Evolutionary conservation across 1,140 invertebrate genomes (phyloP), one percentile per base, ranked within the genome.

Genomic region (Trypoxylus dichotomus): DNA sequence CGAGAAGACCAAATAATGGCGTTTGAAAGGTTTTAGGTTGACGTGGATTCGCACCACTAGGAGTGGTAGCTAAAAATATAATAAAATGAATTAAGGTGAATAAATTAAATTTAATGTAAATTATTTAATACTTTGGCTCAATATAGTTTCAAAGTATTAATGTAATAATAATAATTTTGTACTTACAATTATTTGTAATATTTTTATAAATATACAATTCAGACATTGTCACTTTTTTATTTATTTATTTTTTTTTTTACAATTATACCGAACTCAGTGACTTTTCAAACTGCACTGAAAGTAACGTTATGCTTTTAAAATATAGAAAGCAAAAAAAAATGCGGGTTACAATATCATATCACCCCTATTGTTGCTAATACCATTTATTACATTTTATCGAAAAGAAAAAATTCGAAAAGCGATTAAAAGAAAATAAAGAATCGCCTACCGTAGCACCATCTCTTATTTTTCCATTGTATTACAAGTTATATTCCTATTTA

Each of bases 1-100:
- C 11, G 13, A 75, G 24, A 25, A 76, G 41, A 29, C 75, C 75
- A 21, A 76, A 41, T 27, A 76, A 24, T 3, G 75, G 75, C 7
- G 15, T 54, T 29, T 76, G 41, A 54, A 76, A 63, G 6, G 41
- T 63, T 27, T 54, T 58, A n/a, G 75, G 1, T 37, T 76, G 75
- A n/a, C 75, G 47, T 37, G 15, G 3, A 32, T 54, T 47, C 21
- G 54, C 15, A 37, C n/a, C 37, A 13, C n/a, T 25, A 3, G 13
- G 25, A 6, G 37, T 7, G 8, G 27, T 37, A 37, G 71, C 71
- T 73, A 11, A 13, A 73, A 73, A n/a, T 10, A n/a, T 37, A 8
- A 7, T 37, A 7, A 74, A 74, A 19, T 29, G 5, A 41, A 19
- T 1, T 37, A 37, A 37, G 10, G 10, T 1, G 5, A 0, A 37